Evolutionary conservation across 2,797 vertebrate species (phyloP).

Genomic region (Sitta carolinensis): DNA sequence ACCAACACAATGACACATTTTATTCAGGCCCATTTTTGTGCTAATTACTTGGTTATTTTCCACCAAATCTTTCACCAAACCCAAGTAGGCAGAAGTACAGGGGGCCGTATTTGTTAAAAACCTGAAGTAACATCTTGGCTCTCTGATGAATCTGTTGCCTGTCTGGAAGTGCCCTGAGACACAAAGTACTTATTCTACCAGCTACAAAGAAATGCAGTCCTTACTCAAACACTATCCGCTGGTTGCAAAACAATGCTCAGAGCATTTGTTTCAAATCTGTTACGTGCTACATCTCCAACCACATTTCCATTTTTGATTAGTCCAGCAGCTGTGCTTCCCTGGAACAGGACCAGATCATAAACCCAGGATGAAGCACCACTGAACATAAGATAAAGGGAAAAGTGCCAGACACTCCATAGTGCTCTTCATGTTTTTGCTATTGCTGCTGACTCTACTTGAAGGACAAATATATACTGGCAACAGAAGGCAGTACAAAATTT

Average conservation of each 20-base stretch:
- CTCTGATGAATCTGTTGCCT: not conserved
- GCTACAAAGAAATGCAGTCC: not conserved
- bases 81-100: not conserved
- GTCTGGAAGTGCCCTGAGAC: not conserved
- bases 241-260: not conserved
- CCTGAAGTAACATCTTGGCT: not conserved
- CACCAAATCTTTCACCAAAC: not conserved
- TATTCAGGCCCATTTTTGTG: not conserved
- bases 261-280: not conserved
- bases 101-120: not conserved
- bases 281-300: not conserved
- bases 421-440: not conserved
- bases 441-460: not conserved
- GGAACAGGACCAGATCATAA: constrained; percentile 34
- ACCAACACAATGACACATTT: not conserved
- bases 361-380: constrained; percentile 15
- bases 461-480: not conserved
- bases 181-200: not conserved
- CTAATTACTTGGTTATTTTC: not conserved
- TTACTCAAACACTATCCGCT: not conserved
- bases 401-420: not conserved
- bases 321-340: constrained; percentile 53
- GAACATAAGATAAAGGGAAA: constrained; percentile 21
- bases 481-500: not conserved
- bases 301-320: constrained; percentile 57